Evolutionary conservation across 2,113 vertebrate species (phyloP).

Genomic region (Mellivora capensis): DNA sequence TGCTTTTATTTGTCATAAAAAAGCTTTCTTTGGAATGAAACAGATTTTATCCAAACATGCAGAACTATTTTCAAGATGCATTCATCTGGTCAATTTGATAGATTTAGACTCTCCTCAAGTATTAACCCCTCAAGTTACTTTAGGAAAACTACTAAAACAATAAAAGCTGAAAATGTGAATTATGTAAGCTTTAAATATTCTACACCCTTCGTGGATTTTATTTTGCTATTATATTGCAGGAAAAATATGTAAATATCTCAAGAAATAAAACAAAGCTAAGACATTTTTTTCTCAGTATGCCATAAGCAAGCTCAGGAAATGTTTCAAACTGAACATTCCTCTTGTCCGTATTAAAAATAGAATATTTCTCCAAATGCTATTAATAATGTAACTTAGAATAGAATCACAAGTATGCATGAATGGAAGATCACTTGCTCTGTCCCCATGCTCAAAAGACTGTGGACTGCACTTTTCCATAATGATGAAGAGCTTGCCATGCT

Average conservation of each 20-base stretch:
- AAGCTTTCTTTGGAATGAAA: neutral
- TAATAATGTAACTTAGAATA: slow-evolving; percentile 32
- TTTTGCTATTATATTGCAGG: neutral
- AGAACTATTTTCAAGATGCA: slow-evolving; percentile 2
- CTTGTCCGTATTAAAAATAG: slow-evolving; percentile 18
- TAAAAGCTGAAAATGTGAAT: neutral
- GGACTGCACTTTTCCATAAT: neutral
- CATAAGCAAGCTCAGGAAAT: neutral
- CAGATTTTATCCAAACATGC: neutral
- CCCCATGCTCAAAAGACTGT: neutral
- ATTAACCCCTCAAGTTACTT: neutral
- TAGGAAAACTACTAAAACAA: neutral
- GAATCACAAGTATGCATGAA: slow-evolving; percentile 38
- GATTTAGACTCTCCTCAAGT: neutral
- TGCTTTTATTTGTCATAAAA: neutral
- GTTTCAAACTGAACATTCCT: neutral
- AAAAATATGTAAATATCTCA: neutral
- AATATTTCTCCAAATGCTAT: neutral
- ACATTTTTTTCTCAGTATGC: neutral
- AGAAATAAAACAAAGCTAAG: slow-evolving; percentile 17
- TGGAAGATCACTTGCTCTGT: neutral
- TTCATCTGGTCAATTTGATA: neutral
- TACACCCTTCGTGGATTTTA: neutral
- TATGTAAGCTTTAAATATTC: neutral
- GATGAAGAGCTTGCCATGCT: neutral